Evolutionary conservation across 2,888 invertebrate genomes (phyloP), one percentile per base, ranked within the genome.

Genomic region (Pseudoips prasinana): DNA sequence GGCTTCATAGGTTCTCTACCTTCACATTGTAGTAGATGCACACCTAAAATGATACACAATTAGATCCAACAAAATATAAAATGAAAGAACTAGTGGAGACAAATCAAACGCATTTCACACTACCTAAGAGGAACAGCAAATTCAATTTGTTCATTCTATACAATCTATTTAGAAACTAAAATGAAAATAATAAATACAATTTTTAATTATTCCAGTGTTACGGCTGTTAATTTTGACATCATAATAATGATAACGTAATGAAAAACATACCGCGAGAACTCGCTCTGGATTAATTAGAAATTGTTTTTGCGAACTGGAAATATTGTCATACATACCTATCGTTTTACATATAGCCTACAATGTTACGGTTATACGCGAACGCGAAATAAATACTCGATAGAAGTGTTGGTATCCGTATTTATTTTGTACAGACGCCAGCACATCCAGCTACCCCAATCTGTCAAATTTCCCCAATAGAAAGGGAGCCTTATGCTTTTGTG

Each of bases 1-100:
- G 84, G 74, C 33, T 52, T 71, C 29, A 80, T 69, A 1, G 84
- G 84, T 14, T 67, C 66, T 22, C 66, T 61, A 7, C 70, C 64
- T n/a, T 43, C 25, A 38, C 69, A 64, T 32, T 48, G 30, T 26
- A 46, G 32, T 22, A 58, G 35, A 33, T 46, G 59, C n/a, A 31
- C 23, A 8, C 46, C 65, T 68, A 44, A 28, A 51, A 55, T 14
- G 23, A 35, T 28, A n/a, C n/a, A n/a, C n/a, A n/a, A n/a, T n/a
- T n/a, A n/a, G n/a, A n/a, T n/a, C n/a, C n/a, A n/a, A n/a, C n/a
- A n/a, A n/a, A n/a, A n/a, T n/a, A n/a, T n/a, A n/a, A n/a, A n/a
- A n/a, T n/a, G n/a, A n/a, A n/a, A n/a, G n/a, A n/a, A n/a, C n/a
- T n/a, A n/a, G n/a, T n/a, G n/a, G n/a, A n/a, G n/a, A n/a, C n/a